Evolutionary conservation across 2,797 vertebrate genomes (phyloP).

Genomic region (Calcarius lapponicus): DNA sequence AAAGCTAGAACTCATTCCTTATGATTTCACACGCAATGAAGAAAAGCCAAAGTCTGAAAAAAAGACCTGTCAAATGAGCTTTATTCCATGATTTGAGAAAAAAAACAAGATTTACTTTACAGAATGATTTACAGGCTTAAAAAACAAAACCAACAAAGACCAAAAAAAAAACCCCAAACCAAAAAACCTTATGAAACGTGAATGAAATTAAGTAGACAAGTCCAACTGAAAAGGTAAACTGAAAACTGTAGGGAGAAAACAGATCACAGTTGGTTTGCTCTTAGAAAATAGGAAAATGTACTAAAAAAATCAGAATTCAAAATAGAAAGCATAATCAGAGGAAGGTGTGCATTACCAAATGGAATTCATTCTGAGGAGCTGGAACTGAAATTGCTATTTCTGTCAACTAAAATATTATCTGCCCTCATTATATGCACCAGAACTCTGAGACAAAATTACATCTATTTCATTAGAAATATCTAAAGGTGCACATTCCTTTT

Average conservation of each 20-base stretch:
- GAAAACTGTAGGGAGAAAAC: not conserved
- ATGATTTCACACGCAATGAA: not conserved
- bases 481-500: not conserved
- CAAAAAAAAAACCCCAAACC: not conserved
- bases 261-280: not conserved
- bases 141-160: no score
- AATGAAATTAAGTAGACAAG: not conserved
- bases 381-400: not conserved
- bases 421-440: not conserved
- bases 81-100: not conserved
- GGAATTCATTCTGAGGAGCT: not conserved
- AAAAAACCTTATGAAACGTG: not conserved
- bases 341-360: not conserved
- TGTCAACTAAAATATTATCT: not conserved
- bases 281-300: not conserved
- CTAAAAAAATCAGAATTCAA: not conserved
- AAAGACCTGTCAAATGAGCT: not conserved
- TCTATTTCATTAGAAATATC: not conserved
- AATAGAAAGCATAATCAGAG: not conserved
- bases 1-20: not conserved
- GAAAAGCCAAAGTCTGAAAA: not conserved
- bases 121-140: not conserved
- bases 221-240: not conserved
- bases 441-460: not conserved
- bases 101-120: not conserved